Evolutionary conservation across 2,797 vertebrate species (phyloP).

Genomic region (Hafferia zeledoni): DNA sequence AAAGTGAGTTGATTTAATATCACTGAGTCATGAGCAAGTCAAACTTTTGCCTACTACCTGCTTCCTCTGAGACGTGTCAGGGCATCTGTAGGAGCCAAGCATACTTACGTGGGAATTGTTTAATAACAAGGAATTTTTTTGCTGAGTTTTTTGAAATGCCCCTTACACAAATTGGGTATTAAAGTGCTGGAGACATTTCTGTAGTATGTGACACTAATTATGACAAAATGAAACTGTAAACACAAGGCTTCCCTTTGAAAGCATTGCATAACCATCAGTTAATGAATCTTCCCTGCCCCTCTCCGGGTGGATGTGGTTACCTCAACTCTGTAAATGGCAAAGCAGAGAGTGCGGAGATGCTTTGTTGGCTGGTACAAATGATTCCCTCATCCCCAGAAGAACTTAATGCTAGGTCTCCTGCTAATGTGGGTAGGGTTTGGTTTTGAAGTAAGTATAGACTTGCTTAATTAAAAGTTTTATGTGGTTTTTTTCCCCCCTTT

Average conservation of each 20-base stretch:
- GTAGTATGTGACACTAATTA: neutral
- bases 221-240: constrained; percentile 23
- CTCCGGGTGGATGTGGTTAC: neutral
- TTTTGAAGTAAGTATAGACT: neutral
- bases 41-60: neutral
- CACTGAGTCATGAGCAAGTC: constrained; percentile 1
- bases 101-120: neutral
- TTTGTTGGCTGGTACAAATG: neutral
- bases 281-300: neutral
- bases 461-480: neutral
- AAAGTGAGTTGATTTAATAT: neutral
- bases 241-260: neutral
- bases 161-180: neutral
- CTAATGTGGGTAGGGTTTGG: neutral
- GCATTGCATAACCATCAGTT: neutral
- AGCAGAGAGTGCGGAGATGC: neutral
- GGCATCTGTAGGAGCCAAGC: neutral
- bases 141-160: constrained; percentile 35
- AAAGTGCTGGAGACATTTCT: constrained; percentile 1
- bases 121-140: constrained; percentile 11
- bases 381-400: neutral
- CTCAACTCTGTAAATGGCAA: neutral
- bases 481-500: neutral
- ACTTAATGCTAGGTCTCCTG: neutral
- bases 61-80: constrained; percentile 27